phyloP scores from a whole-genome alignment of 2,888 invertebrate genomes.

The Apocheima hispidaria region DNA sequence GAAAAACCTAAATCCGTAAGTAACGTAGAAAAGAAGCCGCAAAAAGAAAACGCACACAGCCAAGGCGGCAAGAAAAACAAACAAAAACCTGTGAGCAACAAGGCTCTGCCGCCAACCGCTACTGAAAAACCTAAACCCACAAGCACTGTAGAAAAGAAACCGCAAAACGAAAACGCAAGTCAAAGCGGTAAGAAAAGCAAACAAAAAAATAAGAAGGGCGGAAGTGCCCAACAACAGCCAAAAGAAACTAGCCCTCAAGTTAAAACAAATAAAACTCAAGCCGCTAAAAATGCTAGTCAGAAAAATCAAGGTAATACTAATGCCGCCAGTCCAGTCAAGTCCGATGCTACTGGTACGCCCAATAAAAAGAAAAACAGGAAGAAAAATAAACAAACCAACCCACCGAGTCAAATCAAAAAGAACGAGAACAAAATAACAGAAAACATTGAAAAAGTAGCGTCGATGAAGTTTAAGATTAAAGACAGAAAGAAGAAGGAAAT shows the following conservation, averaged over 20 bases:
- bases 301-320: background rate
- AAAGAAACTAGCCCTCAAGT: conserved; percentile 23
- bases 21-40: conserved; percentile 24
- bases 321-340: conserved; percentile 19
- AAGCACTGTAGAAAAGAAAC: conserved; percentile 23
- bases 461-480: conserved; percentile 72
- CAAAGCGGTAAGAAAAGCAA: too few relatives aligned
- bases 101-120: too few relatives aligned
- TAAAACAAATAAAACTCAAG: background rate
- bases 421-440: conserved; percentile 62
- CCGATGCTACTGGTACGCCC: conserved; percentile 40
- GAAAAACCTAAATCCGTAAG: conserved; percentile 18
- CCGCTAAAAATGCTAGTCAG: conserved; percentile 2
- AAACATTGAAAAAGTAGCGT: conserved; percentile 59
- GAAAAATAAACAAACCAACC: conserved; percentile 36
- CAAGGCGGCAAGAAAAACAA: conserved; percentile 50
- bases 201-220: conserved; percentile 49
- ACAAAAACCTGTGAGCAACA: too few relatives aligned
- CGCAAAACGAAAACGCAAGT: conserved; percentile 31
- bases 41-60: conserved; percentile 34
- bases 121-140: conserved; percentile 22
- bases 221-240: conserved; percentile 39
- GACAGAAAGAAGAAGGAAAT: conserved; percentile 71
- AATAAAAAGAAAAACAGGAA: conserved; percentile 58
- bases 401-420: conserved; percentile 38